These are phyloP conservation scores for Dendronephthya gigantea DNA, from an alignment of 64 coral and sea anemone genomes.

Conservation along the genomic window DNA sequence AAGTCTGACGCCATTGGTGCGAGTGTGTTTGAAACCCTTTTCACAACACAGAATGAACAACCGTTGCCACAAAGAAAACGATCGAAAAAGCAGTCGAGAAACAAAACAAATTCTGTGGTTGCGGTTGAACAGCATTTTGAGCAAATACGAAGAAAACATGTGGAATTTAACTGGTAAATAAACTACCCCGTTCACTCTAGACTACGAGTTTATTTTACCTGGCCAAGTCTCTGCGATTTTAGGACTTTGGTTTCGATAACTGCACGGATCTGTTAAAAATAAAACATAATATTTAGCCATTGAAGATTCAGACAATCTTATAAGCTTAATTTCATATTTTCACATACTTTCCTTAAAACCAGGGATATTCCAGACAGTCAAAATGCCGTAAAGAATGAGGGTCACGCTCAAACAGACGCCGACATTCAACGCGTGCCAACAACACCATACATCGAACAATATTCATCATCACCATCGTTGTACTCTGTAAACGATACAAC, in stretches of 20 bases:
- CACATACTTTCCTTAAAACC: background rate
- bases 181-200: too few species aligned
- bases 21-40: background rate
- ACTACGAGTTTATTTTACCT: too few species aligned
- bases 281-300: too few species aligned
- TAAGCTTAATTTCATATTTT: background rate
- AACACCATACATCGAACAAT: background rate
- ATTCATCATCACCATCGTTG: background rate
- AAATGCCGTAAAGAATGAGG: background rate
- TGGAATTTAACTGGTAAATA: background rate
- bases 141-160: conserved; percentile 15
- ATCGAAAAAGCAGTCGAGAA: background rate
- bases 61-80: background rate
- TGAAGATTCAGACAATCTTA: background rate
- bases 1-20: background rate
- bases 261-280: too few species aligned
- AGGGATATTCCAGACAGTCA: background rate
- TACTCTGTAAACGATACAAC: background rate
- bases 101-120: background rate
- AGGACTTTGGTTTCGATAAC: too few species aligned
- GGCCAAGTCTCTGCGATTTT: too few species aligned
- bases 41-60: background rate
- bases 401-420: background rate
- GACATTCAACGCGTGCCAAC: background rate
- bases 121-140: background rate